Evolutionary conservation across 2,797 vertebrate species (phyloP).

Genomic region (Danio albolineatus): DNA sequence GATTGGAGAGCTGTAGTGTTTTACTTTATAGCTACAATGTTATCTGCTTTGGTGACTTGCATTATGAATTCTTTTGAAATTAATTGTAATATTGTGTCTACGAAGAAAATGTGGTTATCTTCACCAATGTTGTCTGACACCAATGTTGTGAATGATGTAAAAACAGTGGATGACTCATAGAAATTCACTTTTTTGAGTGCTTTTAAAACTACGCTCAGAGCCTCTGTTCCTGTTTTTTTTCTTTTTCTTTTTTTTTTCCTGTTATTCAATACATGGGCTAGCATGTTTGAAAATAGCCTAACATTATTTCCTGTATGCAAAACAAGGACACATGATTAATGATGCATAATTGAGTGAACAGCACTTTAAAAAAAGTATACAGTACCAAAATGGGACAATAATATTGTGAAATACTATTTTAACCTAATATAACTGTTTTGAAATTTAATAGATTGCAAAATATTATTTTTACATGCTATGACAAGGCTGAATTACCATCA

Average conservation of each 20-base stretch:
- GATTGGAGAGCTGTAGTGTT: not conserved
- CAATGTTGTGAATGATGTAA: not conserved
- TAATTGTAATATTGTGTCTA: not conserved
- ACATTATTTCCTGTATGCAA: conserved; percentile 11
- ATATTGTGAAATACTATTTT: too few relatives aligned
- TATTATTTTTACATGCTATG: too few relatives aligned
- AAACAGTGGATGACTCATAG: not conserved
- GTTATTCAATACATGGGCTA: not conserved
- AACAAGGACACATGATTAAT: conserved; percentile 13
- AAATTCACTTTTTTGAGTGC: not conserved
- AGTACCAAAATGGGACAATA: too few relatives aligned
- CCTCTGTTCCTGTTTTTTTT: not conserved
- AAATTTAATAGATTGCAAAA: too few relatives aligned
- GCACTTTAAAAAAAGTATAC: not conserved
- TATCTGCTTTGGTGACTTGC: not conserved
- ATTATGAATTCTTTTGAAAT: not conserved
- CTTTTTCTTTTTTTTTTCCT: not conserved
- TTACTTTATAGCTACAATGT: not conserved
- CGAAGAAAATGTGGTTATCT: not conserved
- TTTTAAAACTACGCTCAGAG: not conserved
- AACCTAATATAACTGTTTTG: too few relatives aligned
- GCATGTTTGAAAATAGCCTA: not conserved
- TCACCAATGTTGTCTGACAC: too few relatives aligned
- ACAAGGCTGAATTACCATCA: not conserved
- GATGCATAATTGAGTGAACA: not conserved